A percentile compares a stretch with the other conserved stretches of the same genome.
Conservation (phyloP, 2,797 vertebrate species). For the Amniataba percoides region DNA sequence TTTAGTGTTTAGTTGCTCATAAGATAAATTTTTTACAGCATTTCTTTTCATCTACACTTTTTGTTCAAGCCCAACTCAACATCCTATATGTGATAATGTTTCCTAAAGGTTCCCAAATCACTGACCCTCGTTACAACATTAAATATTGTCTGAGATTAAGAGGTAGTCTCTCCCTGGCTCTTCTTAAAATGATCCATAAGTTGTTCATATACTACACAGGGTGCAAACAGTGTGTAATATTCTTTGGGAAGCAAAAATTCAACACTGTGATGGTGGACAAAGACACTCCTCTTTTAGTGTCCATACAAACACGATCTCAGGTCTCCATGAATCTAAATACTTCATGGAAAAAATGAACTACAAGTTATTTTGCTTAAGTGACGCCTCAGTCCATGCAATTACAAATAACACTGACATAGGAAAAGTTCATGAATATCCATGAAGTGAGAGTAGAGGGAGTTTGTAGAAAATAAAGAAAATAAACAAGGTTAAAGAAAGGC, state of each 20-base stretch:
- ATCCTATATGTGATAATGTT: background rate
- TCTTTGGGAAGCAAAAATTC: background rate
- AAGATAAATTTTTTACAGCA: background rate
- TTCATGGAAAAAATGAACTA: background rate
- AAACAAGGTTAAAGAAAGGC: slow-evolving; percentile 53
- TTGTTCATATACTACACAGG: background rate
- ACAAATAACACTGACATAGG: slow-evolving; percentile 19
- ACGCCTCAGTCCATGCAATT: slow-evolving; percentile 15
- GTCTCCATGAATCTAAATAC: slow-evolving; percentile 1
- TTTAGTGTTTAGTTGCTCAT: background rate
- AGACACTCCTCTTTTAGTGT: background rate
- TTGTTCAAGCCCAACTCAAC: no score
- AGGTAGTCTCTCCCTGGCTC: background rate
- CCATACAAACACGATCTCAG: background rate
- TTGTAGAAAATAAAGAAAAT: slow-evolving; percentile 52
- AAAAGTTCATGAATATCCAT: slow-evolving; percentile 57
- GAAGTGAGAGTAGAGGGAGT: slow-evolving; percentile 26
- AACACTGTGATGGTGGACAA: slow-evolving; percentile 13
- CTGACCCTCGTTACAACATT: no score
- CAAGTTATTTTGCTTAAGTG: slow-evolving; percentile 13
- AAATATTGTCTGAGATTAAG: background rate
- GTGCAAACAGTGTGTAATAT: slow-evolving; percentile 5
- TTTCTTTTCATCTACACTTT: background rate
- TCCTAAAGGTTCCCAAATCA: background rate
- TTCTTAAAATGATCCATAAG: background rate